Conservation (phyloP, 1,140 invertebrate genomes). For the Magallana gigas region DNA sequence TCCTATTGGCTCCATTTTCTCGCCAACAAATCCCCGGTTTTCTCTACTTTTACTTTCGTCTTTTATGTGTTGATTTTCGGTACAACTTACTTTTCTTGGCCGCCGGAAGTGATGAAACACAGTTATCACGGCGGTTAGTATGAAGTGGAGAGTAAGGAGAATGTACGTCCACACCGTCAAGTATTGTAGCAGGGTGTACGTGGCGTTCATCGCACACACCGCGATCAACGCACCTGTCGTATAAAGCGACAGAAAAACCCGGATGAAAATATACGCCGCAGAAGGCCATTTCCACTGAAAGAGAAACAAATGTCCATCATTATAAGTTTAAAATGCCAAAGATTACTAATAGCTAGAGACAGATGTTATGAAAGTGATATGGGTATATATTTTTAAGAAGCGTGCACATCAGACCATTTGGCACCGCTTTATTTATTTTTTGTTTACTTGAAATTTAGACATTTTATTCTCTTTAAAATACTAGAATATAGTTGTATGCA, state of each 20-base stretch:
- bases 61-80: background rate
- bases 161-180: slow-evolving; percentile 71
- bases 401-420: too few relatives aligned
- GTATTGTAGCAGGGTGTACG: slow-evolving; percentile 51
- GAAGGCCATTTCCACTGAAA: slow-evolving; percentile 66
- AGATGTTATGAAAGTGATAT: too few relatives aligned
- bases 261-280: slow-evolving; percentile 53
- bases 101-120: slow-evolving; percentile 38
- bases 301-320: slow-evolving; percentile 2
- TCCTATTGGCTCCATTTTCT: background rate
- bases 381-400: too few relatives aligned
- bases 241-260: slow-evolving; percentile 54
- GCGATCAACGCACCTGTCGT: slow-evolving; percentile 37
- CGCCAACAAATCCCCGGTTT: background rate
- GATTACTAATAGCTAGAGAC: too few relatives aligned
- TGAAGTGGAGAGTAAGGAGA: slow-evolving; percentile 59
- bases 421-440: too few relatives aligned
- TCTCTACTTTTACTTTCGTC: background rate
- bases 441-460: too few relatives aligned
- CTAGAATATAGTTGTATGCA: too few relatives aligned
- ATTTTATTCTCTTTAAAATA: too few relatives aligned
- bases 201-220: background rate
- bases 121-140: slow-evolving; percentile 48
- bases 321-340: too few relatives aligned
- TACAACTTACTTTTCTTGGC: background rate